A percentile compares a stretch with the other conserved stretches of the same genome.
These are phyloP conservation scores for Noctua janthe DNA, from an alignment of 2,888 invertebrate species.

Conservation along the genomic window DNA sequence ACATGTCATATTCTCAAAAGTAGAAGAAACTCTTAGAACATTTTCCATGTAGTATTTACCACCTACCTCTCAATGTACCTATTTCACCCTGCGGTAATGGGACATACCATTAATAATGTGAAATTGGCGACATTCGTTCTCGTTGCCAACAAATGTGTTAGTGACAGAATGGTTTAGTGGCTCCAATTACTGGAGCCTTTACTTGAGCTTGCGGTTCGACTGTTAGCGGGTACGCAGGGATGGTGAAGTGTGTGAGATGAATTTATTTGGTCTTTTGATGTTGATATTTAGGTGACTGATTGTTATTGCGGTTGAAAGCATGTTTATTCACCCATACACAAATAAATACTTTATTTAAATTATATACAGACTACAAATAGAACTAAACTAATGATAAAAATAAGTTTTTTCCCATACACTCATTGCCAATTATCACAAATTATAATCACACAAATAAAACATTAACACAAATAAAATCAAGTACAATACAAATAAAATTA, in stretches of 20 bases:
- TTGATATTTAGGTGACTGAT: not conserved
- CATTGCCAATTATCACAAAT: too few species aligned
- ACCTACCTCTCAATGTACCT: not conserved
- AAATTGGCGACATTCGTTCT: conserved; percentile 47
- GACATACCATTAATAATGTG: conserved; percentile 36
- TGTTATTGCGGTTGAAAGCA: not conserved
- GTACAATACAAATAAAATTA: too few species aligned
- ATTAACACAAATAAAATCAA: too few species aligned
- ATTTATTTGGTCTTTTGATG: not conserved
- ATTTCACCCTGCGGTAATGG: conserved; percentile 8
- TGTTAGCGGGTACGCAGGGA: conserved; percentile 1
- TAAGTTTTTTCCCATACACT: too few species aligned
- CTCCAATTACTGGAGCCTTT: conserved; percentile 38
- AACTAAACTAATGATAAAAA: too few species aligned
- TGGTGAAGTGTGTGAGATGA: not conserved
- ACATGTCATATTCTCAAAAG: not conserved
- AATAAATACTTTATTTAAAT: too few species aligned
- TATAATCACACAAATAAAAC: too few species aligned
- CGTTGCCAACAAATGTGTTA: conserved; percentile 42
- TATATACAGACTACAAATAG: too few species aligned
- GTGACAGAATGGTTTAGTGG: conserved; percentile 51
- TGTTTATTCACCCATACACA: not conserved
- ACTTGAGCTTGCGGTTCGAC: conserved; percentile 1
- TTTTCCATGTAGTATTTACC: not conserved
- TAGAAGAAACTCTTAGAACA: not conserved